Evolutionary conservation across 2,113 vertebrate genomes (phyloP), one percentile per base, ranked within the genome.

Genomic region (Neolamprologus variostigma): DNA sequence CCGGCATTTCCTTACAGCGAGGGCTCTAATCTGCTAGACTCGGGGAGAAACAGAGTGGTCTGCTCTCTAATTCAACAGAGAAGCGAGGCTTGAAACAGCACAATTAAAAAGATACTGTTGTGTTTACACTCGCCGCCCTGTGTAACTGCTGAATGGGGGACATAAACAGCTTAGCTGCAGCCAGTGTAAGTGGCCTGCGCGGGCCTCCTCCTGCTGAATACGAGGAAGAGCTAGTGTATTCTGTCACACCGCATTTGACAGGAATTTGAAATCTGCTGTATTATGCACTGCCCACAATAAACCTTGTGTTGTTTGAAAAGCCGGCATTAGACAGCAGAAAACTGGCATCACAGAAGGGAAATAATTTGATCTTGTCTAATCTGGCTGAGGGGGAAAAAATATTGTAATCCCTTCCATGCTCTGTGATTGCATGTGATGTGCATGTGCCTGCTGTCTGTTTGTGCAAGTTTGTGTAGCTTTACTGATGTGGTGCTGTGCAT

Each of bases 281-380:
- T 95, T 95, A 93, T 95, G 89, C 28, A 23, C 89, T 91, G 92
- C 90, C 91, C 93, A 95, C 95, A 96, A 96, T 94, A 94, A 95
- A 92, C 95, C 93, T 96, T 94, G 91, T 95, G 94, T 96, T 95
- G 93, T 96, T 95, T 95, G 95, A 95, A 96, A 96, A 95, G 94
- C 95, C 93, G 95, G 95, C 93, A 95, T 97, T 96, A 96, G 93
- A 95, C 91, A 82, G 88, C 92, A 95, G 89, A 94, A 95, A 92
- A 93, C 94, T 96, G 96, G 96, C 95, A 94, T 87, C 87, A 59
- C 87, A 91, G 89, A 87, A 89, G 90, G 87, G 91, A 95, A 95
- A 95, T 95, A 95, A 95, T 96, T 96, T 96, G 95, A 96, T 96
- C 79, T 96, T 95, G 94, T 96, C 96, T 96, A 96, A 96, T 96